Conservation (phyloP, 1,140 invertebrate genomes). For the Drosophila biarmipes region DNA sequence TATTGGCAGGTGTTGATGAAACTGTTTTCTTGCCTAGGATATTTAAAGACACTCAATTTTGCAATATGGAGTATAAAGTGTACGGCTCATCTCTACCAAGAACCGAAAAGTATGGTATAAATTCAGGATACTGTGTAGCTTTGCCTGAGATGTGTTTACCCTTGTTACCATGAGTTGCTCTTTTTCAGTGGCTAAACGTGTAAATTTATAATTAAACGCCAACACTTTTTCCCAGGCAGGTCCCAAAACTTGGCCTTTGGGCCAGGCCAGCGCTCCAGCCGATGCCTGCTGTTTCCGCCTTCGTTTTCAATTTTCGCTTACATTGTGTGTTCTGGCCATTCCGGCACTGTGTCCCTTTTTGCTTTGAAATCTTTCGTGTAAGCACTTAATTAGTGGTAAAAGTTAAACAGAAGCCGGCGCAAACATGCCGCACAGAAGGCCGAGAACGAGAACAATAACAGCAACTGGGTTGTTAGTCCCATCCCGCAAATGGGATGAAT, state of each 20-base stretch:
- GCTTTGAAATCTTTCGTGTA: slow-evolving; percentile 77
- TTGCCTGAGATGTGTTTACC: slow-evolving; percentile 66
- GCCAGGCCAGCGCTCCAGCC: not conserved
- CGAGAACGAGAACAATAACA: slow-evolving; percentile 44
- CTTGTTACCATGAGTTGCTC: slow-evolving; percentile 74
- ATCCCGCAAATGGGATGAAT: slow-evolving; percentile 60
- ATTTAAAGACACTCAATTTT: not conserved
- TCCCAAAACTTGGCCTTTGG: slow-evolving; percentile 42
- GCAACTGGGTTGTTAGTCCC: slow-evolving; percentile 13
- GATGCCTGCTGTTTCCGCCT: slow-evolving; percentile 40
- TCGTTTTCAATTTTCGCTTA: slow-evolving; percentile 53
- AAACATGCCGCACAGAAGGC: slow-evolving; percentile 34
- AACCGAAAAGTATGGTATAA: slow-evolving; percentile 2
- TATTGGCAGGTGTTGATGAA: no score
- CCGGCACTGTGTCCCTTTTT: slow-evolving; percentile 60
- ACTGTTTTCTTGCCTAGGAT: not conserved
- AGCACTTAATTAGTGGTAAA: slow-evolving; percentile 82
- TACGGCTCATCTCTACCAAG: not conserved
- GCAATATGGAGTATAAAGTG: not conserved
- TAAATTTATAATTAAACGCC: slow-evolving; percentile 81
- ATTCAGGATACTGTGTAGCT: slow-evolving; percentile 9
- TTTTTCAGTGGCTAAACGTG: slow-evolving; percentile 69
- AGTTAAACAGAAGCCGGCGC: slow-evolving; percentile 71
- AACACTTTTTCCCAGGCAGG: slow-evolving; percentile 58
- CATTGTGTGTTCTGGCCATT: slow-evolving; percentile 47